Conservation (phyloP, 2,888 invertebrate genomes). For the Sinohyriopsis cumingii region DNA sequence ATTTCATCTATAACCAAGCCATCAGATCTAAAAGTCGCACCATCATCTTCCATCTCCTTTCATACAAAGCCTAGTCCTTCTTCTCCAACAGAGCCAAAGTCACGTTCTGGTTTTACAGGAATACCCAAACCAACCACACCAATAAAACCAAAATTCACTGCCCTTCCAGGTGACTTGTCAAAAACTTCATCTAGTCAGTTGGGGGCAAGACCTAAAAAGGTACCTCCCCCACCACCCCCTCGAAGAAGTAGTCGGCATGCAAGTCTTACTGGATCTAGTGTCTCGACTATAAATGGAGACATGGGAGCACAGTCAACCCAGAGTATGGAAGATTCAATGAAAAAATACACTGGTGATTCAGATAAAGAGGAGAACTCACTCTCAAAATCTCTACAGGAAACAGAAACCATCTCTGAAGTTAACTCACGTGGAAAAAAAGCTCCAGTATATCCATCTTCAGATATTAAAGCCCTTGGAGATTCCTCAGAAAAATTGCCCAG, state of each 20-base stretch:
- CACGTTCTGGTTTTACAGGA: slow-evolving; percentile 12
- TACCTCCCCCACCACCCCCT: slow-evolving; percentile 69
- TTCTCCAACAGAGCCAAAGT: slow-evolving; percentile 20
- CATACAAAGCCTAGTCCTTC: slow-evolving; percentile 34
- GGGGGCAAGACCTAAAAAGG: slow-evolving; percentile 52
- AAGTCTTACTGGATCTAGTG: slow-evolving; percentile 35
- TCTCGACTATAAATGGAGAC: slow-evolving; percentile 38
- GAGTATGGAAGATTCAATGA: slow-evolving; percentile 15
- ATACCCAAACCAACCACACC: neutral
- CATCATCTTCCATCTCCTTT: slow-evolving; percentile 18
- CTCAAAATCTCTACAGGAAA: no score
- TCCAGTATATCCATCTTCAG: no score
- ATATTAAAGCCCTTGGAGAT: no score
- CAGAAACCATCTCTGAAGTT: no score
- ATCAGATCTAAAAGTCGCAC: slow-evolving; percentile 32
- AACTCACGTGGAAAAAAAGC: no score
- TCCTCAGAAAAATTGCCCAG: no score
- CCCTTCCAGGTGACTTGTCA: slow-evolving; percentile 36
- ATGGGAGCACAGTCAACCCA: slow-evolving; percentile 15
- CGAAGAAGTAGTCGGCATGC: slow-evolving; percentile 58
- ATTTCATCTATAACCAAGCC: slow-evolving; percentile 21
- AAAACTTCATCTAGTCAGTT: slow-evolving; percentile 34
- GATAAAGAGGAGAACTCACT: no score
- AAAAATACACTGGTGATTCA: slow-evolving; percentile 8
- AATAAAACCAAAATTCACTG: slow-evolving; percentile 24